Base-by-base conservation (phyloP, 1,140 invertebrate genomes). In the Ganaspis sp. region DNA sequence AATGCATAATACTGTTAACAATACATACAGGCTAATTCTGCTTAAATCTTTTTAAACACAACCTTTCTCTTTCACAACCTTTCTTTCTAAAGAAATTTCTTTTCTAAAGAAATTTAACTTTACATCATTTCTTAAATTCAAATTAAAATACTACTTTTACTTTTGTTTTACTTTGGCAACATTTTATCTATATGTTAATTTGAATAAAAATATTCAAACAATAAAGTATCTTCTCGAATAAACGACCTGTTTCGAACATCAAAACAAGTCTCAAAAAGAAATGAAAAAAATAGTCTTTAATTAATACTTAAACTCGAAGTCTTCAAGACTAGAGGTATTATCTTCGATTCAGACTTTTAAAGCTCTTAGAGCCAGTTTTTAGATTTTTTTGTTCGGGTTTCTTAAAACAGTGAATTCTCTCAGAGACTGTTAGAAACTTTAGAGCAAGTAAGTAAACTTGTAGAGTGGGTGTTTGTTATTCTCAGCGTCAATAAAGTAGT, bases 401-500 rank as follows among this genome's bases (percentile, higher is more conserved):
- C 15, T 5, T n/a, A 2, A 29, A 29, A 64, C 15, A 11, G 23
- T 15, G n/a, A 34, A n/a, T 6, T 5, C 12, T 29, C 23, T 64
- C 23, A 29, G 12, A 34, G 58, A 64, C 6, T 26, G 15, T n/a
- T n/a, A 64, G 15, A 64, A 29, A 34, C 15, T 29, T 64, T 29
- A 64, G 5, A 64, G 23, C 1, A 64, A 64, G 23, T 64, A 64
- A 26, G 6, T n/a, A 12, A 29, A 64, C 6, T 64, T 29, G 23
- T 29, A 64, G 0, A 15, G 11, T 29, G 58, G 23, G 12, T 64
- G 58, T 64, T 64, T 64, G 58, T 64, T 64, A 64, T 64, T 64
- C 15, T 64, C 58, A 26, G 58, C 58, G 11, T 64, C 58, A 64
- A 64, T 64, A 11, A 64, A 69, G 70, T 74, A 78, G 64, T 45